Conservation (phyloP, 2,797 vertebrate genomes). For the Varecia variegata region DNA sequence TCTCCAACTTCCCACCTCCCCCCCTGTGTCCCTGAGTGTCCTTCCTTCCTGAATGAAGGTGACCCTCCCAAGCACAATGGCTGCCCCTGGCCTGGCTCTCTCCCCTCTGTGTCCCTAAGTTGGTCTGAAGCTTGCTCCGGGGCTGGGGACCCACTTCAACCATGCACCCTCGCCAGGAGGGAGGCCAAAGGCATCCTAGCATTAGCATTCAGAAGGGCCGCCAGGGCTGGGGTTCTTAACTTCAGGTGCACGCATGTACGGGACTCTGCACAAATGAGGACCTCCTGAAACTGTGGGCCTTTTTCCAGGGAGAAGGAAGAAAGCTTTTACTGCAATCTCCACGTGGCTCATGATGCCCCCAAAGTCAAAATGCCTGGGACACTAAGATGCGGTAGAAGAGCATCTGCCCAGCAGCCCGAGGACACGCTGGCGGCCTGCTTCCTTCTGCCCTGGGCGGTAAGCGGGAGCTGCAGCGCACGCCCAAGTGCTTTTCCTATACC, state of each 20-base stretch:
- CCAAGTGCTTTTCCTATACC: not conserved
- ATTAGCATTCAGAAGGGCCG: conserved; percentile 60
- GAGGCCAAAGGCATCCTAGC: conserved; percentile 76
- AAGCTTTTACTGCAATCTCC: not conserved
- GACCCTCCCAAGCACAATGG: conserved; percentile 47
- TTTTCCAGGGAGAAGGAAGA: not conserved
- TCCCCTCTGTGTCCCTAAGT: conserved; percentile 32
- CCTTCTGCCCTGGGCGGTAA: not conserved
- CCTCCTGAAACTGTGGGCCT: not conserved
- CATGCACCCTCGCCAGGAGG: conserved; percentile 64
- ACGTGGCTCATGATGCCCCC: not conserved
- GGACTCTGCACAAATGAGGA: not conserved
- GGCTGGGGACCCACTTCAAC: conserved; percentile 61
- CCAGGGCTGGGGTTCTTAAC: not conserved
- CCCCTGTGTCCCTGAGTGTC: not conserved
- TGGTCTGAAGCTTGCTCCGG: conserved; percentile 22
- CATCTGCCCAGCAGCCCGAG: not conserved
- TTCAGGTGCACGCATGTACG: too few species aligned
- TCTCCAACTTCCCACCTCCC: not conserved
- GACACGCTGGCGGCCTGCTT: not conserved
- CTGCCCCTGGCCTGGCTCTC: conserved; percentile 61
- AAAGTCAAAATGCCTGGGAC: conserved; percentile 61
- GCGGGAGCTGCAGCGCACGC: accelerated
- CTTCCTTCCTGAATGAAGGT: conserved; percentile 49
- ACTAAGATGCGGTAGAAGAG: conserved; percentile 48